Evolutionary conservation across 2,888 invertebrate genomes (phyloP).

Genomic region (Diogma glabrata): DNA sequence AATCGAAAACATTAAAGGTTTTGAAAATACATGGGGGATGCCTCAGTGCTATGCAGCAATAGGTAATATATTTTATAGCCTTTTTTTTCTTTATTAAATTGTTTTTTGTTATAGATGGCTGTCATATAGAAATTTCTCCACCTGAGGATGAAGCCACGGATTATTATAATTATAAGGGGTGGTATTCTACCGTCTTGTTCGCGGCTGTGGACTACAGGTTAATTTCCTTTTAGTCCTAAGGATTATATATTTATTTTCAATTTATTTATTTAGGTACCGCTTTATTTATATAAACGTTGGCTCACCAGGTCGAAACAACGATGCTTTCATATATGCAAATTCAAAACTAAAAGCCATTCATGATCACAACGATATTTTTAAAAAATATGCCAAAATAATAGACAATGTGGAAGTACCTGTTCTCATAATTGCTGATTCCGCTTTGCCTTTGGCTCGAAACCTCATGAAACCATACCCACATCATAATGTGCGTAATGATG

Average conservation of each 20-base stretch:
- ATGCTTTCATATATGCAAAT: conserved; percentile 7
- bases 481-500: not conserved
- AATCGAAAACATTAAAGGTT: not conserved
- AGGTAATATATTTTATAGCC: not conserved
- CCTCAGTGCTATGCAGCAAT: conserved; percentile 11
- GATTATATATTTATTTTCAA: conserved; percentile 13
- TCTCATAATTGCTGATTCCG: conserved; percentile 14
- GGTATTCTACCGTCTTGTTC: conserved; percentile 7
- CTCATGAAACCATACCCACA: not conserved
- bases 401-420: conserved; percentile 13
- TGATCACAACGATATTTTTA: not conserved
- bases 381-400: conserved; percentile 11
- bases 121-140: conserved; percentile 12
- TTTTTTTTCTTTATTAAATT: not conserved
- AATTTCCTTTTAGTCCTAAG: conserved; percentile 7
- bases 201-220: conserved; percentile 11
- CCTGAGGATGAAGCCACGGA: conserved; percentile 6
- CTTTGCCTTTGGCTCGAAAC: not conserved
- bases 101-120: conserved; percentile 8
- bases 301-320: conserved; percentile 7
- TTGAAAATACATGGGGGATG: conserved; percentile 1
- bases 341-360: conserved; percentile 4
- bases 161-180: conserved; percentile 13
- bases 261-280: conserved; percentile 9
- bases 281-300: conserved; percentile 14